phyloP scores from a whole-genome alignment of 2,113 vertebrate genomes.

The Coptodon rendalli region DNA sequence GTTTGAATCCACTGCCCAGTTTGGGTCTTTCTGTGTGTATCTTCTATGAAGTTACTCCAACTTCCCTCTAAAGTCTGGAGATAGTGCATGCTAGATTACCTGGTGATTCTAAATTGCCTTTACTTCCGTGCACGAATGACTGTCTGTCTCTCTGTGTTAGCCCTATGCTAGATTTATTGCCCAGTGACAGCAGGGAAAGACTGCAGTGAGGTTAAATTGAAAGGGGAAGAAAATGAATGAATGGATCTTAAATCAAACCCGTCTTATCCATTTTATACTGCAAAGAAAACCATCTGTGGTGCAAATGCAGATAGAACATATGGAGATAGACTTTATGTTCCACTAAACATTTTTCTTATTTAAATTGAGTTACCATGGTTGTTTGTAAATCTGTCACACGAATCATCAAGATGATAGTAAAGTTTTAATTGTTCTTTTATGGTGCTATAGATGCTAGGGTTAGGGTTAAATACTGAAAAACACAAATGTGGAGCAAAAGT shows the following conservation, averaged over 20 bases:
- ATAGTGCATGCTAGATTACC: neutral
- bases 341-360: neutral
- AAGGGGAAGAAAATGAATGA: neutral
- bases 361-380: neutral
- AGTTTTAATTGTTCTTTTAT: neutral
- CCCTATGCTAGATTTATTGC: neutral
- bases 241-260: neutral
- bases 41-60: neutral
- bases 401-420: neutral
- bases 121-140: neutral
- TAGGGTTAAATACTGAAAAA: neutral
- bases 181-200: neutral
- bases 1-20: neutral
- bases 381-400: neutral
- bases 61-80: neutral
- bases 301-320: neutral
- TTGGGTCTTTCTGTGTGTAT: neutral
- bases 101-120: neutral
- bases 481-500: neutral
- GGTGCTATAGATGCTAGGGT: neutral
- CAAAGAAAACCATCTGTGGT: neutral
- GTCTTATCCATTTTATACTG: neutral
- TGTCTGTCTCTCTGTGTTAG: neutral
- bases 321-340: neutral
- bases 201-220: neutral